phyloP scores from a whole-genome alignment of 2,113 vertebrate genomes.

The Beaufortia kweichowensis region DNA sequence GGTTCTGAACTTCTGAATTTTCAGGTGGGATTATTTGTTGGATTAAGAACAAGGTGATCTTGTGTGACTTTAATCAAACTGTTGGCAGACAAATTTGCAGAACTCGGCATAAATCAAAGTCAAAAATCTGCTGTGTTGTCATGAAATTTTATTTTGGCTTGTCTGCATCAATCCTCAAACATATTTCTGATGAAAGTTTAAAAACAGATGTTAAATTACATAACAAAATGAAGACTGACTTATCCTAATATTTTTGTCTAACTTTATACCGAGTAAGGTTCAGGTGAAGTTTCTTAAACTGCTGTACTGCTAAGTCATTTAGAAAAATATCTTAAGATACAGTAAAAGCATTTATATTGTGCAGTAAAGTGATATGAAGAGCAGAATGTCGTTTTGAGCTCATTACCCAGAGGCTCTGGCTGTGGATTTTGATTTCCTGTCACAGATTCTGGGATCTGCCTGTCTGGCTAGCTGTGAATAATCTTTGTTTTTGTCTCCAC shows the following conservation, averaged over 20 bases:
- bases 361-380: conserved; percentile 21
- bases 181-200: not conserved
- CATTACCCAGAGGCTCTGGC: conserved; percentile 33
- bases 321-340: conserved; percentile 2
- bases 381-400: conserved; percentile 25
- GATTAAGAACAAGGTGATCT: not conserved
- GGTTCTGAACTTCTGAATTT: too few species aligned
- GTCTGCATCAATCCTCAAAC: not conserved
- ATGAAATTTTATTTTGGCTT: not conserved
- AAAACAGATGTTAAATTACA: not conserved
- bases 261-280: not conserved
- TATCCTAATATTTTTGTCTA: not conserved
- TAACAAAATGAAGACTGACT: not conserved
- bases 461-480: conserved; percentile 36
- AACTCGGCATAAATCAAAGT: not conserved
- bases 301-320: not conserved
- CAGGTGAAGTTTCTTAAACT: not conserved
- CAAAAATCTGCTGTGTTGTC: not conserved
- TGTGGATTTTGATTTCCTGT: conserved; percentile 45
- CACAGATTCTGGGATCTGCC: conserved; percentile 31
- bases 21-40: not conserved
- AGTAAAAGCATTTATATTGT: not conserved
- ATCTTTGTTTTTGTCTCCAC: conserved; percentile 40
- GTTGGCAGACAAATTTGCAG: not conserved
- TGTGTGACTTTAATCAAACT: conserved; percentile 7